Evolutionary conservation across 2,888 invertebrate species (phyloP).

Genomic region (Neoaliturus tenellus): DNA sequence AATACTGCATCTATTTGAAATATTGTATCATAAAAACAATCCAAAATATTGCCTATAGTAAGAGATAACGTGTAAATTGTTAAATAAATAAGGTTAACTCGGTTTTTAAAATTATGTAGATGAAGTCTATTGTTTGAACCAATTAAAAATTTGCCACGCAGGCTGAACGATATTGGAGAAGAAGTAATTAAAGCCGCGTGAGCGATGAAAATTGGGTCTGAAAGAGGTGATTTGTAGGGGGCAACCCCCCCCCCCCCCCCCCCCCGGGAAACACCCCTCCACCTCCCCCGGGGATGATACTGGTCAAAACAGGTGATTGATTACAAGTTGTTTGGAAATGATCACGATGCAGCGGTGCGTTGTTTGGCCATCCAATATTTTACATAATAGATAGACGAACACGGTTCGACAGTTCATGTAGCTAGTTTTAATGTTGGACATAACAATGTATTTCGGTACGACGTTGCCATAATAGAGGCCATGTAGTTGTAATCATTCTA

Average conservation of each 20-base stretch:
- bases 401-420: too few species aligned
- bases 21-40: too few species aligned
- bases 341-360: background rate
- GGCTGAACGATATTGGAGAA: background rate
- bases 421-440: too few species aligned
- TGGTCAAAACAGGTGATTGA: constrained; percentile 8
- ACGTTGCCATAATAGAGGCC: too few species aligned
- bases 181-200: background rate
- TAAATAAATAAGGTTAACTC: too few species aligned
- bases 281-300: background rate
- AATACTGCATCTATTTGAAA: too few species aligned
- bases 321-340: constrained; percentile 20
- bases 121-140: background rate
- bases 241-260: background rate
- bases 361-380: background rate
- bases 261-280: background rate
- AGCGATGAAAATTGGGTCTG: constrained; percentile 30
- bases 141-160: background rate
- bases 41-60: too few species aligned
- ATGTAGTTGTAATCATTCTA: too few species aligned
- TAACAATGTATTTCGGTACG: too few species aligned
- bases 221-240: constrained; percentile 27
- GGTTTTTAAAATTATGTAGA: too few species aligned
- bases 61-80: too few species aligned
- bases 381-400: background rate